A percentile compares a stretch with the other conserved stretches of the same genome.
These are phyloP conservation scores for Crematogaster levior DNA, from an alignment of 2,888 invertebrate genomes.

Conservation along the genomic window DNA sequence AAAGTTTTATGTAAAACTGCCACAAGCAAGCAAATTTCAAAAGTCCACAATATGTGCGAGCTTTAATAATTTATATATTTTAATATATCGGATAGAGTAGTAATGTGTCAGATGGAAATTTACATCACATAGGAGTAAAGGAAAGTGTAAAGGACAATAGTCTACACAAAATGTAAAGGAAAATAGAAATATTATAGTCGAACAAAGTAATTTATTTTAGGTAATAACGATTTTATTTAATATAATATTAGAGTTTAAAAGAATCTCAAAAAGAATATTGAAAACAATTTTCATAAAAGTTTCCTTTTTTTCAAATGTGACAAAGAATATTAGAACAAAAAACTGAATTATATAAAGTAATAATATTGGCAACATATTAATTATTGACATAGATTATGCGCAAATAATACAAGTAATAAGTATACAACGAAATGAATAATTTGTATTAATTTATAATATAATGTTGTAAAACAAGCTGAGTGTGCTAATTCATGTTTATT, in stretches of 20 bases:
- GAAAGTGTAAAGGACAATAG: not conserved
- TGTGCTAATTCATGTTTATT: not conserved
- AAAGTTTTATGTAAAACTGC: not conserved
- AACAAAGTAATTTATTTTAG: not conserved
- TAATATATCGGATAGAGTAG: not conserved
- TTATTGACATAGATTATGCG: not conserved
- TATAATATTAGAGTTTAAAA: not conserved
- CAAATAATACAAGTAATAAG: too few species aligned
- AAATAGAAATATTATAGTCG: slow-evolving; percentile 16
- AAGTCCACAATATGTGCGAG: slow-evolving; percentile 17
- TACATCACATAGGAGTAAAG: not conserved
- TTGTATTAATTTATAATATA: not conserved
- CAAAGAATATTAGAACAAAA: not conserved
- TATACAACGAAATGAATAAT: not conserved
- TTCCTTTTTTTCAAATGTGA: not conserved
- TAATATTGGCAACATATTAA: not conserved
- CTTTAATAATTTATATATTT: slow-evolving; percentile 29
- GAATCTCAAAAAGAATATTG: too few species aligned
- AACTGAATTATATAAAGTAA: not conserved
- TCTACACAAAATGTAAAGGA: not conserved
- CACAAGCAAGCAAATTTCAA: not conserved
- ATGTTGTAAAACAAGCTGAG: not conserved
- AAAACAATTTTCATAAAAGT: not conserved
- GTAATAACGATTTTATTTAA: slow-evolving; percentile 37
- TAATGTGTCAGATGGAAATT: not conserved